Evolutionary conservation across 2,797 vertebrate species (phyloP).

Genomic region (Buphagus erythrorhynchus): DNA sequence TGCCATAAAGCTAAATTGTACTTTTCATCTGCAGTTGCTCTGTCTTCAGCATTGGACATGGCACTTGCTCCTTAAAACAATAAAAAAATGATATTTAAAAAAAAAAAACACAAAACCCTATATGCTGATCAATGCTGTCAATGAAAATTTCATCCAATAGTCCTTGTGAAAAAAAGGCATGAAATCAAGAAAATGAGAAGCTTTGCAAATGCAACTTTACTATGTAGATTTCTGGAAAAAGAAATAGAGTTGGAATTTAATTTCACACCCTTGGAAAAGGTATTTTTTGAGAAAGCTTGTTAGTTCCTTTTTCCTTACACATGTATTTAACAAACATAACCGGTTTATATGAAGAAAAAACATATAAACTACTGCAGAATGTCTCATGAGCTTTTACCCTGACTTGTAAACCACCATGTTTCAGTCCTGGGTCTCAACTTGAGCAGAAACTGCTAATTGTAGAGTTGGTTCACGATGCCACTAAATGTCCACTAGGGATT

Average conservation of each 20-base stretch:
- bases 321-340: neutral
- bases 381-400: neutral
- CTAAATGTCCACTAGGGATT: slow-evolving; percentile 62
- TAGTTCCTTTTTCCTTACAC: neutral
- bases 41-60: neutral
- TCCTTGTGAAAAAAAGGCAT: neutral
- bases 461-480: slow-evolving; percentile 1
- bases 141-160: neutral
- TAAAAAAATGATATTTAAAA: too few relatives aligned
- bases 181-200: neutral
- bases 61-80: neutral
- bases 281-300: neutral
- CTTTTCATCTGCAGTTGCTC: neutral
- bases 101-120: neutral
- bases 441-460: slow-evolving; percentile 41
- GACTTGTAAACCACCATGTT: neutral
- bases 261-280: neutral
- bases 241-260: neutral
- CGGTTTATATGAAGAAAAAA: neutral
- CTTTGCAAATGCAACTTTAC: neutral
- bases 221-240: neutral
- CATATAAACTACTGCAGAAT: neutral
- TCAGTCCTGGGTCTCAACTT: slow-evolving; percentile 37
- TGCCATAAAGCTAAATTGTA: neutral
- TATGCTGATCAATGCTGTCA: neutral